These are phyloP conservation scores for Chroicocephalus ridibundus DNA, from an alignment of 2,113 vertebrate species.

Conservation along the genomic window DNA sequence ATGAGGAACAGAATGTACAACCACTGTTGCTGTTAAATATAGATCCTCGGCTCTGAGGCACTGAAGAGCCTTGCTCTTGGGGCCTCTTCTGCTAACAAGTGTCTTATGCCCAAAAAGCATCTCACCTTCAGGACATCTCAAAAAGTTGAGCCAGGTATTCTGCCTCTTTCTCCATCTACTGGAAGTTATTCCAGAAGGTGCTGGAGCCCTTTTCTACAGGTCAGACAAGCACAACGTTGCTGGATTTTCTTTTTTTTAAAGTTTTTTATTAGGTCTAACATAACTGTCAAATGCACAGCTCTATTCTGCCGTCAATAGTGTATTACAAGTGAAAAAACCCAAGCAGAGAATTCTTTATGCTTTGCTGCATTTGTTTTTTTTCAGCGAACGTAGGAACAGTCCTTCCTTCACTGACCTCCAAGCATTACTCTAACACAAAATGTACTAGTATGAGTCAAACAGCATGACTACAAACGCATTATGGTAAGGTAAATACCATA, in stretches of 20 bases:
- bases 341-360: neutral
- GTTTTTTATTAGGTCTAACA: neutral
- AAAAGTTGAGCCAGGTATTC: neutral
- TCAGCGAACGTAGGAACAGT: fast-evolving
- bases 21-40: neutral
- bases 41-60: neutral
- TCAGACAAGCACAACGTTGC: neutral
- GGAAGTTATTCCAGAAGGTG: neutral
- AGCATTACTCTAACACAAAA: neutral
- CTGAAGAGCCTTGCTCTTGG: neutral
- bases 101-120: neutral
- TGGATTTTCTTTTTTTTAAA: neutral
- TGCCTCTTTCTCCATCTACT: neutral
- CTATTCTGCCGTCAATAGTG: neutral
- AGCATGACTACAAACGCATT: neutral
- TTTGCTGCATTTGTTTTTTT: neutral
- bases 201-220: neutral
- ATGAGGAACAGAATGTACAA: constrained; percentile 31
- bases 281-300: neutral
- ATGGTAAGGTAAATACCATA: constrained; percentile 23
- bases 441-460: neutral
- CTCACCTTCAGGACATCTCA: neutral
- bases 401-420: neutral
- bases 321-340: neutral
- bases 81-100: neutral